Conservation (phyloP, 2,113 vertebrate genomes). For the Arvicanthis niloticus region DNA sequence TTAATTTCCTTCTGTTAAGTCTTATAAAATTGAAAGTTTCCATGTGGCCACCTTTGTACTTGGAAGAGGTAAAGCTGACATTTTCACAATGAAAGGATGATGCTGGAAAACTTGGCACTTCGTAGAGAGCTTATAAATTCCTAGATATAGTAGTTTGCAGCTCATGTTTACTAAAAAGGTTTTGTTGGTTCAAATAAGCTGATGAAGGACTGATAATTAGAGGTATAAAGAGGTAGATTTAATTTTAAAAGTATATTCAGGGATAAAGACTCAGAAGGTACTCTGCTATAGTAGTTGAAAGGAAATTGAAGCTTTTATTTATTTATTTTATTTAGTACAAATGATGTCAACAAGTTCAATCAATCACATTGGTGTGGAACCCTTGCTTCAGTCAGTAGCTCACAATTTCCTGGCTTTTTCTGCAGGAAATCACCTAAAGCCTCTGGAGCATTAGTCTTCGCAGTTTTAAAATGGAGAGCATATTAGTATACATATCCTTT, state of each 20-base stretch:
- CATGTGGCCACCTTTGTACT: background rate
- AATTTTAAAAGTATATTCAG: conserved; percentile 16
- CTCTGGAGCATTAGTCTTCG: conserved; percentile 35
- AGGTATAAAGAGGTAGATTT: background rate
- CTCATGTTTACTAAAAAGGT: conserved; percentile 41
- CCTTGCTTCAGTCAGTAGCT: conserved; percentile 6
- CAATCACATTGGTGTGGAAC: background rate
- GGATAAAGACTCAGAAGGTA: conserved; percentile 1
- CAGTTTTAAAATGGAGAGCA: conserved; percentile 45
- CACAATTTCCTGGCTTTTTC: background rate
- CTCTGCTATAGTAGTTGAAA: conserved; percentile 3
- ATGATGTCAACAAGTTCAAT: background rate
- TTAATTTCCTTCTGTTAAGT: conserved; percentile 36
- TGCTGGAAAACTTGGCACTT: conserved; percentile 53
- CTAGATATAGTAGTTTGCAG: conserved; percentile 45
- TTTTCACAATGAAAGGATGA: conserved; percentile 43
- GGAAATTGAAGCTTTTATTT: background rate
- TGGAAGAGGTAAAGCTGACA: background rate
- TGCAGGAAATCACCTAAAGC: background rate
- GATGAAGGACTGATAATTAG: conserved; percentile 59
- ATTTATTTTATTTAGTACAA: conserved; percentile 53
- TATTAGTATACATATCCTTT: conserved; percentile 15
- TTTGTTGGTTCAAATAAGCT: background rate
- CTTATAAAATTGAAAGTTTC: conserved; percentile 44
- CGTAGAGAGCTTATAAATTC: conserved; percentile 44